These are phyloP conservation scores for Noctilio leporinus DNA, from an alignment of 2,113 vertebrate species.

Conservation along the genomic window DNA sequence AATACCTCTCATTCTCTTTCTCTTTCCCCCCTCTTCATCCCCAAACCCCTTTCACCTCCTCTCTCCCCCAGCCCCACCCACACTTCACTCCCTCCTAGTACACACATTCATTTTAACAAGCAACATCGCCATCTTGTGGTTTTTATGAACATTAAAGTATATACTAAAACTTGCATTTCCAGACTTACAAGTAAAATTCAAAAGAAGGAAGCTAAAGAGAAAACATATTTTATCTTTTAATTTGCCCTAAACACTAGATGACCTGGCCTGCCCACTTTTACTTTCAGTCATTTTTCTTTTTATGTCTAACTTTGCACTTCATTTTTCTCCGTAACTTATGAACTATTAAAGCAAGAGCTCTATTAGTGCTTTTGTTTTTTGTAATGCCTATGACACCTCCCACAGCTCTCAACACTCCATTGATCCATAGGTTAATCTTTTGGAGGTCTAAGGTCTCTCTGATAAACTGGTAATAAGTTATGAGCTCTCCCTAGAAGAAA, in stretches of 20 bases:
- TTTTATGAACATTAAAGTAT: neutral
- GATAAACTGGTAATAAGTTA: neutral
- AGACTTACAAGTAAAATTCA: neutral
- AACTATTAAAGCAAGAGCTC: neutral
- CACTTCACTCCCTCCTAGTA: too few species aligned
- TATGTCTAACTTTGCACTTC: neutral
- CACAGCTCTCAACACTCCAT: neutral
- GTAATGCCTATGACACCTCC: neutral
- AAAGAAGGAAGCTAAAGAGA: neutral
- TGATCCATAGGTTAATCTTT: neutral
- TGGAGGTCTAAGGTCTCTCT: neutral
- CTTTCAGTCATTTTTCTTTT: neutral
- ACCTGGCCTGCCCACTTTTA: neutral
- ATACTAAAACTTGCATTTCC: neutral
- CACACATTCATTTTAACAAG: constrained; percentile 31
- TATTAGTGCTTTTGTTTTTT: neutral
- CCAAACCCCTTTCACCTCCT: too few species aligned
- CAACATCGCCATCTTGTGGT: constrained; percentile 67
- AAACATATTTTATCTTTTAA: constrained; percentile 11
- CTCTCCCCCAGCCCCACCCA: neutral
- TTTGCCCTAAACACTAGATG: neutral
- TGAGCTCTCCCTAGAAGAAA: neutral
- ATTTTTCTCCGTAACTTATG: neutral
- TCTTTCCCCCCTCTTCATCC: neutral
- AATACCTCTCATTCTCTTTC: neutral